A percentile compares a stretch with the other conserved stretches of the same genome.
Evolutionary conservation across 2,113 vertebrate genomes (phyloP).

Genomic region (Riparia riparia): DNA sequence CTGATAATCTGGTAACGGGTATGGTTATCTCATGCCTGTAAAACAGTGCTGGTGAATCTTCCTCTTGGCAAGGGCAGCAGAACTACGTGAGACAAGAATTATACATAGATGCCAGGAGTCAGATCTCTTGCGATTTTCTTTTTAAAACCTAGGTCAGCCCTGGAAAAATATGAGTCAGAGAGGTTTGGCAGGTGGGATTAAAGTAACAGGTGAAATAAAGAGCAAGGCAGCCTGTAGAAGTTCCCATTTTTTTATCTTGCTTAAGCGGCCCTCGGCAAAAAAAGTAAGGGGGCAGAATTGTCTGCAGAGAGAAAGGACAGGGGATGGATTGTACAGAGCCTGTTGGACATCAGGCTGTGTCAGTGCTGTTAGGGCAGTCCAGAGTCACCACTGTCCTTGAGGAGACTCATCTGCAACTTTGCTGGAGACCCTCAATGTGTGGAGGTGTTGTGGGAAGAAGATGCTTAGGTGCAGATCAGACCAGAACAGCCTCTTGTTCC

Average conservation of each 20-base stretch:
- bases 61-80: background rate
- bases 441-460: background rate
- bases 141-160: background rate
- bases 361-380: background rate
- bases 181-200: background rate
- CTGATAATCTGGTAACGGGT: constrained; percentile 23
- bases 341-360: background rate
- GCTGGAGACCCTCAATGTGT: background rate
- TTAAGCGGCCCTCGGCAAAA: background rate
- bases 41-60: constrained; percentile 19
- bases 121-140: background rate
- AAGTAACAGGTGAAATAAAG: background rate
- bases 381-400: background rate
- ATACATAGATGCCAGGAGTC: background rate
- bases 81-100: background rate
- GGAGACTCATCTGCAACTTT: background rate
- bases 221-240: background rate
- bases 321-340: background rate
- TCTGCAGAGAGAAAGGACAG: background rate
- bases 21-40: constrained; percentile 15
- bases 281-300: background rate
- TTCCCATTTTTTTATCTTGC: background rate
- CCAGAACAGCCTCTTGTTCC: background rate
- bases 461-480: background rate
- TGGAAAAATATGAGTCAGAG: background rate